A percentile compares a stretch with the other conserved stretches of the same genome.
These are phyloP conservation scores for Dimorphilus gyrociliatus DNA, from an alignment of 2,888 invertebrate genomes.

Conservation along the genomic window DNA sequence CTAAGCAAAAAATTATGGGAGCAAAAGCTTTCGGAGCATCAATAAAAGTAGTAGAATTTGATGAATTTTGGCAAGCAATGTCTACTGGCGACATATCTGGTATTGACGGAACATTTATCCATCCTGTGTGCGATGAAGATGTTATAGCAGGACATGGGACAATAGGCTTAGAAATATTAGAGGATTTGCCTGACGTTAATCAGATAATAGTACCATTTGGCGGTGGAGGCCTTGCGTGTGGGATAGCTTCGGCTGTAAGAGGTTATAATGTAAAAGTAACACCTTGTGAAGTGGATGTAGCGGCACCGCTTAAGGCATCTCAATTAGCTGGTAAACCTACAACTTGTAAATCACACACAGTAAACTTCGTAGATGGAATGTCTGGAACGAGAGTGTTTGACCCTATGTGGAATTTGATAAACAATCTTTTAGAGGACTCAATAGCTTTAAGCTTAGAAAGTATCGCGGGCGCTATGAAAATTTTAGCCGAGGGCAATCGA, in stretches of 20 bases:
- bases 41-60: no score
- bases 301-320: constrained; percentile 21
- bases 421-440: constrained; percentile 17
- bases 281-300: constrained; percentile 24
- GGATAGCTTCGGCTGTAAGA: constrained; percentile 23
- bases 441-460: constrained; percentile 19
- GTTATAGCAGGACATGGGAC: constrained; percentile 33
- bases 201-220: constrained; percentile 28
- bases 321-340: constrained; percentile 15
- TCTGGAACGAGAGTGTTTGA: constrained; percentile 20
- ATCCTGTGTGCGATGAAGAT: constrained; percentile 20
- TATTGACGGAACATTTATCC: constrained; percentile 20
- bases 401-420: constrained; percentile 25
- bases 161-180: constrained; percentile 27
- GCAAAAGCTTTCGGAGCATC: no score
- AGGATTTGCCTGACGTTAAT: constrained; percentile 27
- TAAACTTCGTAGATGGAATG: constrained; percentile 31
- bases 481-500: constrained; percentile 22
- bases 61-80: no score
- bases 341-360: constrained; percentile 13
- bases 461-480: constrained; percentile 19
- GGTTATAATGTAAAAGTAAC: constrained; percentile 16
- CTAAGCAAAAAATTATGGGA: no score
- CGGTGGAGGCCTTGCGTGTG: constrained; percentile 25
- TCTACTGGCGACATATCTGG: no score